These are phyloP conservation scores for Stenichneumon culpator DNA, from an alignment of 2,888 invertebrate species.

Conservation along the genomic window DNA sequence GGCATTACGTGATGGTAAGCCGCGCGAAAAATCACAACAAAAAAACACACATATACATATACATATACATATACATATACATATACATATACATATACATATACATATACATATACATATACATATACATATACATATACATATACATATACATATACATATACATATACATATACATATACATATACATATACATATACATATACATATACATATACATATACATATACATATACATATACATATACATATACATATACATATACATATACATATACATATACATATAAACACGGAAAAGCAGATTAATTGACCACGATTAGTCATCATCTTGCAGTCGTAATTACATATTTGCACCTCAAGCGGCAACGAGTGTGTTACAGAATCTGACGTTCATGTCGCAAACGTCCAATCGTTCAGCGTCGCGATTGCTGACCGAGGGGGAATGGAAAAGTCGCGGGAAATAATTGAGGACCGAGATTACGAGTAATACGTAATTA, in stretches of 20 bases:
- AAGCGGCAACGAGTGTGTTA: conserved; percentile 26
- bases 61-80: conserved; percentile 12
- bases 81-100: conserved; percentile 46
- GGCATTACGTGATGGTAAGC: conserved; percentile 95
- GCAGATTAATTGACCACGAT: conserved; percentile 12
- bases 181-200: conserved; percentile 49
- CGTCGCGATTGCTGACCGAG: background rate
- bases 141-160: conserved; percentile 44
- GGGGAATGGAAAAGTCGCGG: conserved; percentile 5
- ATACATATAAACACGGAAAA: conserved; percentile 23
- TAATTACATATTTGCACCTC: conserved; percentile 36
- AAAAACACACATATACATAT: conserved; percentile 57
- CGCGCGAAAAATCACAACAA: conserved; percentile 66
- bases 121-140: conserved; percentile 47
- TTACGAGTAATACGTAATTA: conserved; percentile 23
- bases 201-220: conserved; percentile 14
- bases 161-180: conserved; percentile 19
- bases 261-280: conserved; percentile 50
- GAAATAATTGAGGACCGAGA: background rate
- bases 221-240: too few relatives aligned
- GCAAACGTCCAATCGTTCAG: conserved; percentile 23
- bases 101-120: conserved; percentile 45
- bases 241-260: too few relatives aligned
- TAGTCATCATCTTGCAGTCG: conserved; percentile 17
- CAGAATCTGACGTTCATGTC: conserved; percentile 33